Evolutionary conservation across 2,888 invertebrate species (phyloP).

Genomic region (Pyrgus malvae): DNA sequence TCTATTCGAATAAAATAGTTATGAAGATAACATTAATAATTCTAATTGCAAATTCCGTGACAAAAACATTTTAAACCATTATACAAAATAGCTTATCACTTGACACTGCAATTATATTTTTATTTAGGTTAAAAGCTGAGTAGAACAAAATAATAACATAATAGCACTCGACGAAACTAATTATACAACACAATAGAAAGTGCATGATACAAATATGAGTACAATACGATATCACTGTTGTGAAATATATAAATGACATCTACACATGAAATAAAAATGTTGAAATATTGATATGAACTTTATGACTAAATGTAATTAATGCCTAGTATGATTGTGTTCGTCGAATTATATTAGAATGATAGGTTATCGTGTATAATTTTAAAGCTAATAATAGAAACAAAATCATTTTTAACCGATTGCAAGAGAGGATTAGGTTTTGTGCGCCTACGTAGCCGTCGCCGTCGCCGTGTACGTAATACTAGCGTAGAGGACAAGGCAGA

Average conservation of each 20-base stretch:
- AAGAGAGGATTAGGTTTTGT: too few species aligned
- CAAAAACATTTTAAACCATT: not conserved
- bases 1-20: too few species aligned
- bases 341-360: too few species aligned
- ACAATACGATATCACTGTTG: slow-evolving; percentile 5
- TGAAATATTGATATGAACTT: slow-evolving; percentile 17
- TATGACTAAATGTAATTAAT: not conserved
- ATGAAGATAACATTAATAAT: too few species aligned
- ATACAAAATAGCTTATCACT: not conserved
- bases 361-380: not conserved
- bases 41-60: too few species aligned
- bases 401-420: too few species aligned
- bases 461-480: too few species aligned
- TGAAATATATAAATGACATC: slow-evolving; percentile 16
- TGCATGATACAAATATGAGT: slow-evolving; percentile 18
- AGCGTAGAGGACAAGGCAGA: too few species aligned
- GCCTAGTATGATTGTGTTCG: not conserved
- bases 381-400: not conserved
- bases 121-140: slow-evolving; percentile 22
- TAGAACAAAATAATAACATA: slow-evolving; percentile 14
- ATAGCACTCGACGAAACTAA: slow-evolving; percentile 16
- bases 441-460: too few species aligned
- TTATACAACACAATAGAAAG: slow-evolving; percentile 11
- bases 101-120: slow-evolving; percentile 16
- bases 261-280: slow-evolving; percentile 21